Percentiles rank a stretch among this genome's conserved stretches.
These are phyloP conservation scores for Herpailurus yagouaroundi DNA, from an alignment of 2,113 vertebrate genomes.

Conservation along the genomic window DNA sequence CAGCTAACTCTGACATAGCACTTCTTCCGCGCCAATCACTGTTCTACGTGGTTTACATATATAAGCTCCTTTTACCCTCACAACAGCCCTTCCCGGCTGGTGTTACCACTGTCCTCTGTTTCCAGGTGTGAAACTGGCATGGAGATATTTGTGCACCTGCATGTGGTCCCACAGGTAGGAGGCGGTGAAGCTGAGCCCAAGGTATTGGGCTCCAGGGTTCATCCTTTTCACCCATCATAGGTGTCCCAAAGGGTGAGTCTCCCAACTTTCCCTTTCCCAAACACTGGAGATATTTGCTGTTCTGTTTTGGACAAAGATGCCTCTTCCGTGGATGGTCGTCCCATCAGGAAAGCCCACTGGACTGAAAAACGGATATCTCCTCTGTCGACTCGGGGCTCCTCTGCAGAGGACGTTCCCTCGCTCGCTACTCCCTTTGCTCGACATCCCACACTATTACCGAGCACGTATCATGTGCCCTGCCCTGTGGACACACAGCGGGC, in stretches of 20 bases:
- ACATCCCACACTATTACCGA: neutral
- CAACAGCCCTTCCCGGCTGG: neutral
- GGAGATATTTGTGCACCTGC: neutral
- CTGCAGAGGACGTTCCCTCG: accelerated
- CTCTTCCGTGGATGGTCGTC: accelerated
- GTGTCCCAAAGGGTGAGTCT: neutral
- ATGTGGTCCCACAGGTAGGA: accelerated
- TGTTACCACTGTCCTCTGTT: accelerated
- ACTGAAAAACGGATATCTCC: neutral
- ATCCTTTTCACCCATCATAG: neutral
- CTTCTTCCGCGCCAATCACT: accelerated
- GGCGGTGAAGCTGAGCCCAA: neutral
- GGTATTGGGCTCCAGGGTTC: no score
- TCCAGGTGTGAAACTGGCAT: accelerated
- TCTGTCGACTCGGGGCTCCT: neutral
- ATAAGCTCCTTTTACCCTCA: neutral
- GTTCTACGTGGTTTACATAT: accelerated
- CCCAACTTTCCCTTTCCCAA: accelerated
- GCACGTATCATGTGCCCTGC: accelerated
- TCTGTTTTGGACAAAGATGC: neutral
- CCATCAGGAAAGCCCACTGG: neutral
- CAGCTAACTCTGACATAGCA: neutral
- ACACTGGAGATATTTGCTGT: neutral
- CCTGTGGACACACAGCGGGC: neutral
- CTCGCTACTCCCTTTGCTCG: accelerated